These are phyloP conservation scores for Pocillopora meandrina DNA, from an alignment of 92 coral and sea anemone genomes.

Conservation along the genomic window DNA sequence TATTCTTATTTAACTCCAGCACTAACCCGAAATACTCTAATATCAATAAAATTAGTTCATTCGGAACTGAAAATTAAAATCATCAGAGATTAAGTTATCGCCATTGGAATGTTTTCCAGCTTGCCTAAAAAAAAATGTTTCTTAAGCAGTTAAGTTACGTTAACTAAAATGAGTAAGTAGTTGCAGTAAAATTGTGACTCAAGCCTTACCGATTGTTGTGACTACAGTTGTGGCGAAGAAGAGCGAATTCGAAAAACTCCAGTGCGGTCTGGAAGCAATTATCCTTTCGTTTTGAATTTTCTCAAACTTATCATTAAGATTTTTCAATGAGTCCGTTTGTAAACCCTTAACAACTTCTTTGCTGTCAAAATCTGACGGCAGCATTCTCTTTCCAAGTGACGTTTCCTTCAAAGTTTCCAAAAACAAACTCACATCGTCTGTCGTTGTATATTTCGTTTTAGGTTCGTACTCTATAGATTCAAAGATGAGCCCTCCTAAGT, in stretches of 20 bases:
- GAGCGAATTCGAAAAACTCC: constrained; percentile 87
- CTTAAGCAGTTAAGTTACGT: background rate
- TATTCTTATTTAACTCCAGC: too few species aligned
- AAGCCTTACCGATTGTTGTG: constrained; percentile 80
- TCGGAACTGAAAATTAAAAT: too few species aligned
- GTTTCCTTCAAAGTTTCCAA: constrained; percentile 70
- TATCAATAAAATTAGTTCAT: too few species aligned
- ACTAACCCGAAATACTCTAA: too few species aligned
- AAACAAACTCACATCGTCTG: constrained; percentile 56
- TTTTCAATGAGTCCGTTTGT: constrained; percentile 55
- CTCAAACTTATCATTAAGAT: constrained; percentile 55
- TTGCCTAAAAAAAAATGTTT: background rate
- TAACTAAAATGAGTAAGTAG: too few species aligned
- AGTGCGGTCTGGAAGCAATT: constrained; percentile 69
- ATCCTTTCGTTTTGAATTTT: constrained; percentile 46
- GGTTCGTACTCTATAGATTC: constrained; percentile 68
- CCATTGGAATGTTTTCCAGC: background rate
- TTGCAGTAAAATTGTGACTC: background rate
- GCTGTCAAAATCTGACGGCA: constrained; percentile 59
- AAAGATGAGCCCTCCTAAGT: constrained; percentile 79
- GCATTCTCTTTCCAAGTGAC: constrained; percentile 51
- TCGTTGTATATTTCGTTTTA: constrained; percentile 41
- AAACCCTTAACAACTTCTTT: constrained; percentile 52
- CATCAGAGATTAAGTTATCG: too few species aligned
- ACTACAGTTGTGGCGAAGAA: constrained; percentile 88